These are phyloP conservation scores for Apantesis nais DNA, from an alignment of 2,888 invertebrate species.

Conservation along the genomic window DNA sequence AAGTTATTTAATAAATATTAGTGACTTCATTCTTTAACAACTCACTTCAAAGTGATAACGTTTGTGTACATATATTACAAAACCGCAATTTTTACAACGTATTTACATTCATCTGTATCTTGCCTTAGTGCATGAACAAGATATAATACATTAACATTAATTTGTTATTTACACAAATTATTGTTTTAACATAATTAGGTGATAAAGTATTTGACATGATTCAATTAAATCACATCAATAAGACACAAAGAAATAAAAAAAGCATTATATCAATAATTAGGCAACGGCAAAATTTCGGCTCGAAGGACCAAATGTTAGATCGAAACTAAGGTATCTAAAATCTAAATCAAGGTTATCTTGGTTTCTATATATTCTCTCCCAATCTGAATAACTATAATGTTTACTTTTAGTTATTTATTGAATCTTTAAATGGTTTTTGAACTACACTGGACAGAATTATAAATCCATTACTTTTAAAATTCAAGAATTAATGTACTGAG, in stretches of 20 bases:
- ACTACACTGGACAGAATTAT: neutral
- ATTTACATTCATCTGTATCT: neutral
- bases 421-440: neutral
- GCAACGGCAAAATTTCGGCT: neutral
- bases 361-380: neutral
- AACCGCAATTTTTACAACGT: neutral
- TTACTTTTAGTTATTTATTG: neutral
- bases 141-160: neutral
- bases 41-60: slow-evolving; percentile 11
- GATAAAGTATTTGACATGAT: neutral
- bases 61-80: slow-evolving; percentile 13
- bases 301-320: neutral
- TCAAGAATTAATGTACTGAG: neutral
- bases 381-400: neutral
- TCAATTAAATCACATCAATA: neutral
- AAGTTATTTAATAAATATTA: slow-evolving; percentile 9
- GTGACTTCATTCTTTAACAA: slow-evolving; percentile 3
- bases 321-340: too few species aligned
- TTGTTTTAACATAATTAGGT: neutral
- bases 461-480: neutral
- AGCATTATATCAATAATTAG: neutral
- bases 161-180: neutral
- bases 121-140: neutral
- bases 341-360: too few species aligned
- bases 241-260: neutral